Conservation (phyloP, 2,113 vertebrate genomes). For the Tenrec ecaudatus region DNA sequence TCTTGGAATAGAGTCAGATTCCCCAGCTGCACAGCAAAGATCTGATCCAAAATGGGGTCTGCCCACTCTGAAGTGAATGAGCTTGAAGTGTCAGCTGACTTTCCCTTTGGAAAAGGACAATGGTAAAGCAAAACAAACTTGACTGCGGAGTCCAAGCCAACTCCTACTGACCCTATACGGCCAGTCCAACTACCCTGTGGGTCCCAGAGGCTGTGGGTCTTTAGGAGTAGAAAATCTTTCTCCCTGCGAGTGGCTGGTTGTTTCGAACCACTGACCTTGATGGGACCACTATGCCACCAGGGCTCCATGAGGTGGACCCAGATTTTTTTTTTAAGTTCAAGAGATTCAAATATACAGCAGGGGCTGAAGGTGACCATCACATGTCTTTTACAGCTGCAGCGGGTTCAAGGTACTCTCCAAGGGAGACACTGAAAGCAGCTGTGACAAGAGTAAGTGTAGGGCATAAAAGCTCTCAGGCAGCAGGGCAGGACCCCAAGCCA, state of each 20-base stretch:
- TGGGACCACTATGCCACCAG: no score
- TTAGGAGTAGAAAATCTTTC: no score
- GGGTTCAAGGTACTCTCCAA: background rate
- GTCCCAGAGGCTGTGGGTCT: no score
- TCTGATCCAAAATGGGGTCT: background rate
- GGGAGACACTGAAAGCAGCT: no score
- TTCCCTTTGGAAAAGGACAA: background rate
- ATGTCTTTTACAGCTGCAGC: background rate
- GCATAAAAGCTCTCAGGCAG: background rate
- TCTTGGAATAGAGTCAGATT: background rate
- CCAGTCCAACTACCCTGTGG: no score
- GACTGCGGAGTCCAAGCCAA: no score
- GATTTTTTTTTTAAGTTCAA: background rate
- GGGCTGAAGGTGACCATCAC: background rate
- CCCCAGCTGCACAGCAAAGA: background rate
- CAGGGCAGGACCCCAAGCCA: background rate
- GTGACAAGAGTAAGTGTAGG: no score
- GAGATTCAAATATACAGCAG: background rate
- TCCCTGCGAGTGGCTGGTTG: no score
- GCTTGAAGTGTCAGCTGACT: background rate
- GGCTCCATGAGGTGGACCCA: background rate
- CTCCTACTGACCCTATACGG: no score
- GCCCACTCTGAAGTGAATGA: background rate
- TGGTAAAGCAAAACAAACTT: no score
- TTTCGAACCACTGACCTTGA: no score